Evolutionary conservation across 2,113 vertebrate genomes (phyloP), one percentile per base, ranked within the genome.

Genomic region (Odocoileus virginianus): DNA sequence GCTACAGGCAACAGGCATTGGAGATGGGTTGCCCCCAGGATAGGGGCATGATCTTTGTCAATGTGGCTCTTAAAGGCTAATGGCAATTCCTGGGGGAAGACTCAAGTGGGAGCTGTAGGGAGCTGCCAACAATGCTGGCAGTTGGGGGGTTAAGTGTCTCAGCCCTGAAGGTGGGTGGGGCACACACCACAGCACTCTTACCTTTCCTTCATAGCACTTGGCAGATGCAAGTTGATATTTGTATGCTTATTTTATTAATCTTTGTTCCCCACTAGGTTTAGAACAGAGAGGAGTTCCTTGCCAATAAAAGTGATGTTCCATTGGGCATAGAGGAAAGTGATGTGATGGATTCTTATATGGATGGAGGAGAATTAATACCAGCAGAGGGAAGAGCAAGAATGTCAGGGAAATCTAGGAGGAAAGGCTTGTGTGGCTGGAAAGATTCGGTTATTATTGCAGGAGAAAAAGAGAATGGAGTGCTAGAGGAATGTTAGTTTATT

Each of bases 401-500:
- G 25, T 64, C 54, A 76, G 61, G 61, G 40, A 60, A 57, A 33
- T 45, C 40, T 33, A 74, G 88, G 52, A 71, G 82, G n/a, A 76
- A 50, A 88, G 78, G 47, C 55, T 78, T 87, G 19, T 17, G 25
- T 64, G 61, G 43, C 33, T 23, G 5, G 43, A 71, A 50, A 79
- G 93, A 55, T 67, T 61, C 14, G 60, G 60, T 92, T 57, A 60
- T 74, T 93, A 83, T 45, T 50, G 50, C 10, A 47, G 88, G 55
- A 83, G 76, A n/a, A 81, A 67, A 61, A 64, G 21, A 27, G 74
- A 95, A 17, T 0, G 0, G 36, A 89, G 27, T 36, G 85, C 30
- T 36, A 92, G 47, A 89, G 64, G 78, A 84, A 61, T 79, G 81
- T 57, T 74, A 92, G 90, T 84, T 81, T 76, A 93, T 97, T 86